phyloP scores from a whole-genome alignment of 2,797 vertebrate species.

The Syncerus caffer region DNA sequence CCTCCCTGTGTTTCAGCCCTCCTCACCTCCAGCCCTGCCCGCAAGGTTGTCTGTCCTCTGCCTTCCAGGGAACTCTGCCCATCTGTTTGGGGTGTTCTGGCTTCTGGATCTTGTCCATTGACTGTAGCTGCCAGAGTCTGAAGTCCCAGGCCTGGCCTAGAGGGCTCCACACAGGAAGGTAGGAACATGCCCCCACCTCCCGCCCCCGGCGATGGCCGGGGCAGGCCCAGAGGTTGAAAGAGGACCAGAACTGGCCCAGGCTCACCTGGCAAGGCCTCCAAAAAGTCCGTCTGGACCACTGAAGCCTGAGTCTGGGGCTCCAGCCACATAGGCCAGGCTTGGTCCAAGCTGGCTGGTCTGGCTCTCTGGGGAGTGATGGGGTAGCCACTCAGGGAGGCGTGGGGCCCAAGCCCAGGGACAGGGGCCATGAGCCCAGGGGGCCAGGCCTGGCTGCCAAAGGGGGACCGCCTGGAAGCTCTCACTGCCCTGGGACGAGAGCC shows the following conservation, averaged over 20 bases:
- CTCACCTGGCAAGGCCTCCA: neutral
- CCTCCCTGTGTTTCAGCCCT: neutral
- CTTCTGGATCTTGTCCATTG: neutral
- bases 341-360: neutral
- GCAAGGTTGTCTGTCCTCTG: neutral
- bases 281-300: neutral
- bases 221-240: neutral
- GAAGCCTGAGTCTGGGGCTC: neutral
- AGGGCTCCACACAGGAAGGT: neutral
- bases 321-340: too few relatives aligned
- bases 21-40: neutral
- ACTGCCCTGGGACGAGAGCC: neutral
- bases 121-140: neutral
- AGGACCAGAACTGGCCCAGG: neutral
- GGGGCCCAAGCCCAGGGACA: neutral
- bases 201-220: fast-evolving
- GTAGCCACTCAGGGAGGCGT: neutral
- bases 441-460: neutral
- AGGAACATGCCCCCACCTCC: neutral
- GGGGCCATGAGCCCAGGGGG: neutral
- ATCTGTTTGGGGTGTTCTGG: neutral
- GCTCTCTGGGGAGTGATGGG: neutral
- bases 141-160: neutral
- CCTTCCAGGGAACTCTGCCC: neutral
- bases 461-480: neutral